A percentile compares a stretch with the other conserved stretches of the same genome.
Evolutionary conservation across 2,797 vertebrate genomes (phyloP).

Genomic region (Amblyraja radiata): DNA sequence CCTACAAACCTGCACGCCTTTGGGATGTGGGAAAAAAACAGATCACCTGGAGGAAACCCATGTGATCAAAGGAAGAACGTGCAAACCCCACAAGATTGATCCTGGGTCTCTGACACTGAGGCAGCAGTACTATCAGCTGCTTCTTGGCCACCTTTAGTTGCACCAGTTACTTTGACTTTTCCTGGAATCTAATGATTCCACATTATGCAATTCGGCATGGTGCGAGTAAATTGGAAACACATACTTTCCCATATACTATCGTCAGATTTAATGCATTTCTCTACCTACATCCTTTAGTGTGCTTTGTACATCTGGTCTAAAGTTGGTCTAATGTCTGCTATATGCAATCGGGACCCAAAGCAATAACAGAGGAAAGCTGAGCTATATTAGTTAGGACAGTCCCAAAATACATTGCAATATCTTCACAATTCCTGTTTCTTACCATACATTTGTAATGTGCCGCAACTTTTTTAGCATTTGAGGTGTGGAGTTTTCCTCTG

Average conservation of each 20-base stretch:
- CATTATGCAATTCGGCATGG: background rate
- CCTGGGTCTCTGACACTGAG: too few relatives aligned
- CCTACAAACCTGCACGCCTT: too few relatives aligned
- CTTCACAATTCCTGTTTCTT: constrained; percentile 44
- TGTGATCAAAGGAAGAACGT: too few relatives aligned
- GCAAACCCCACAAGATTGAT: too few relatives aligned
- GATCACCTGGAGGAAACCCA: too few relatives aligned
- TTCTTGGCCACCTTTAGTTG: background rate
- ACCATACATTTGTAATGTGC: constrained; percentile 99
- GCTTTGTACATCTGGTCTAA: background rate
- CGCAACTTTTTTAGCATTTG: constrained; percentile 95
- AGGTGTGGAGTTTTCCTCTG: constrained; percentile 82
- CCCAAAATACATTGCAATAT: background rate
- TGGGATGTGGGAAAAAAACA: too few relatives aligned
- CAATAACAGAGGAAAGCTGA: background rate
- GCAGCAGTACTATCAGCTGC: too few relatives aligned
- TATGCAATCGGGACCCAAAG: background rate
- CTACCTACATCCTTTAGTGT: too few relatives aligned
- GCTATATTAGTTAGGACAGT: background rate
- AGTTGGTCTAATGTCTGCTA: background rate
- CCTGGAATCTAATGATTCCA: too few relatives aligned
- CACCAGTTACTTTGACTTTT: background rate
- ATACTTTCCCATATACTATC: background rate
- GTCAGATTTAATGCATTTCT: background rate
- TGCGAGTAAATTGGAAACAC: background rate